Base-by-base conservation (phyloP, 2,888 invertebrate species). In the Lycophotia porphyrea region DNA sequence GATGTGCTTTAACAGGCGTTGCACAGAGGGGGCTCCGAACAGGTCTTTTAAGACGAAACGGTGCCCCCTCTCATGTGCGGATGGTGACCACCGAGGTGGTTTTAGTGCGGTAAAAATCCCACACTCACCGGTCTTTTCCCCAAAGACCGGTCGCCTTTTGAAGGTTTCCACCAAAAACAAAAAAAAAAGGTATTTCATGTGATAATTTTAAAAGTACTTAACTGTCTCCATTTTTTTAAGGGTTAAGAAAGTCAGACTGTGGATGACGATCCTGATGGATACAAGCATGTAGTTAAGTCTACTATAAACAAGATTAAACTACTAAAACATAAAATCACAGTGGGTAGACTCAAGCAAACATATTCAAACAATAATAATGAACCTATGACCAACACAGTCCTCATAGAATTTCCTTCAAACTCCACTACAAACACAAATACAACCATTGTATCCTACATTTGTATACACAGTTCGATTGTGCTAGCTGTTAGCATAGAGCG, bases 361-460 rank as follows among this genome's bases (percentile, higher is more conserved):
- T 4, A 18, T 13, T 24, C 55, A 71, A 71, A 42, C 15, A 71
- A 34, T 24, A 69, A 69, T 42, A 21, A 34, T 34, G 24, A 77
- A 77, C 42, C 34, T 42, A 70, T 70, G 47, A 64, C 58, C 52
- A 63, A 34, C 44, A 34, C 31, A 58, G 49, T 27, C 18, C 13
- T 39, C 7, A 27, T n/a, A 68, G 24, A 42, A 21, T n/a, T 76
- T 18, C 27, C 52, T 47, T 31, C 55, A 34, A 78, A 69, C 55
- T 69, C 15, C 47, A 55, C 39, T 34, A 34, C 34, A 44, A 80
- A 44, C 24, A 58, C 55, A 74, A 73, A 80, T 44, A 80, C 47
- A n/a, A 39, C 11, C 47, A 68, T 80, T 68, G 74, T 80, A 68
- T 47, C 15, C 31, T 31, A 31, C 31, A 31, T 21, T 61, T 55